Evolutionary conservation across 2,888 invertebrate species (phyloP).

Genomic region (Drosophila cognata): DNA sequence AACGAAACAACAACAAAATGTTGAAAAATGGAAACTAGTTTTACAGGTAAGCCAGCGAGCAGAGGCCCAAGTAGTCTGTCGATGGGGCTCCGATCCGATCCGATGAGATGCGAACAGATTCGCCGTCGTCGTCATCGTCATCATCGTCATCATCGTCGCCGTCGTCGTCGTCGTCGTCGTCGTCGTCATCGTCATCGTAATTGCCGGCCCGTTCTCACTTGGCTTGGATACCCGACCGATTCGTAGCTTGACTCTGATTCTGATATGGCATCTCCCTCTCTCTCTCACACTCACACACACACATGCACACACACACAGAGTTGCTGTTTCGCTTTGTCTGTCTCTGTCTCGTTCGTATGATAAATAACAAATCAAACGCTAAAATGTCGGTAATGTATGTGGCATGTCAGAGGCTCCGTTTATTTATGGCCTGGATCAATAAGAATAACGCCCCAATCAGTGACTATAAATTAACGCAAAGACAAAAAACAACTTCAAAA

Average conservation of each 20-base stretch:
- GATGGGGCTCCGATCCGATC: slow-evolving; percentile 43
- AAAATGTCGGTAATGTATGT: slow-evolving; percentile 82
- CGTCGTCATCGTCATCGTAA: slow-evolving; percentile 54
- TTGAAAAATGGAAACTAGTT: slow-evolving; percentile 76
- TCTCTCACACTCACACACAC: slow-evolving; percentile 28
- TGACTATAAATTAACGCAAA: slow-evolving; percentile 82
- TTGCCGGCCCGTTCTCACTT: slow-evolving; percentile 47
- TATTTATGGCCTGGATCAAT: slow-evolving; percentile 82
- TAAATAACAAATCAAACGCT: slow-evolving; percentile 82
- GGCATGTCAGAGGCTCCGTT: slow-evolving; percentile 77
- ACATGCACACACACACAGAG: slow-evolving; percentile 14
- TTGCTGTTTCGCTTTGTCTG: slow-evolving; percentile 28
- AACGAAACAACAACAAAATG: slow-evolving; percentile 40
- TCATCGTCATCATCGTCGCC: slow-evolving; percentile 13
- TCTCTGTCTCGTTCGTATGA: slow-evolving; percentile 65
- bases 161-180: slow-evolving; percentile 23
- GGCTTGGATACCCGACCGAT: slow-evolving; percentile 3
- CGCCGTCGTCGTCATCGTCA: slow-evolving; percentile 42
- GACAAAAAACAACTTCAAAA: slow-evolving; percentile 76
- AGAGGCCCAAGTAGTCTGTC: slow-evolving; percentile 33
- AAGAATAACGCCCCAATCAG: slow-evolving; percentile 82
- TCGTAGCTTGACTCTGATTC: slow-evolving; percentile 9
- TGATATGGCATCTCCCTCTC: slow-evolving; percentile 12
- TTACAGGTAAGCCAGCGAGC: slow-evolving; percentile 70
- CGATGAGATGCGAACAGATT: slow-evolving; percentile 56